These are phyloP conservation scores for Anguilla anguilla DNA, from an alignment of 2,797 vertebrate genomes.

Conservation along the genomic window DNA sequence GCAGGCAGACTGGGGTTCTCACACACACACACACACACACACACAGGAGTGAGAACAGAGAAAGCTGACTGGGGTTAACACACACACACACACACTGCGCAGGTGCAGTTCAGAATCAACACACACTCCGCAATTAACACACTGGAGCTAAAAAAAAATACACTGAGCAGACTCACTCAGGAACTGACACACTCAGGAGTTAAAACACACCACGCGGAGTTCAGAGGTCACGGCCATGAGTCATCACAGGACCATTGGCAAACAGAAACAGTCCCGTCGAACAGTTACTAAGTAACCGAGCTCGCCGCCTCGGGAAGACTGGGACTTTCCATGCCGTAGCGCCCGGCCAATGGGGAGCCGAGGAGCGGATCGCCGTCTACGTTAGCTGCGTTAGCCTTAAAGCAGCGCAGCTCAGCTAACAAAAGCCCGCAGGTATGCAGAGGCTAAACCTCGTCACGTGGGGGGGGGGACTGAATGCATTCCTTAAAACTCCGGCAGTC, in stretches of 20 bases:
- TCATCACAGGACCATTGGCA: neutral
- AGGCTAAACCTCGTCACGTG: neutral
- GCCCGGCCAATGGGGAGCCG: neutral
- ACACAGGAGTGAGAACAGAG: no score
- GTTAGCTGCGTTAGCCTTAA: neutral
- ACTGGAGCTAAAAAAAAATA: neutral
- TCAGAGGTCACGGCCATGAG: neutral
- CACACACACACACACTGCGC: no score
- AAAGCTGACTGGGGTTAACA: no score
- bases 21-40: no score
- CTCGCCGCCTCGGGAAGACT: no score
- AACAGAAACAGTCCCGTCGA: conserved; percentile 3
- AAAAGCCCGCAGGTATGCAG: neutral
- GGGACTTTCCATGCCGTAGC: neutral
- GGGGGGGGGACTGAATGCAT: neutral
- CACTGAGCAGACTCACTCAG: neutral
- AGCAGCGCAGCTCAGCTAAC: neutral
- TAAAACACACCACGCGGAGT: neutral
- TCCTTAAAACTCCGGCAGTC: neutral
- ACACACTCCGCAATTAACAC: neutral
- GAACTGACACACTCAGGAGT: neutral
- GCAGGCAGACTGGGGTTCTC: no score
- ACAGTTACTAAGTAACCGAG: conserved; percentile 29
- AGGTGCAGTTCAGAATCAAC: no score
- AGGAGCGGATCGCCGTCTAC: neutral